Conservation (phyloP, 2,888 invertebrate genomes). For the Macrophya annulata region DNA sequence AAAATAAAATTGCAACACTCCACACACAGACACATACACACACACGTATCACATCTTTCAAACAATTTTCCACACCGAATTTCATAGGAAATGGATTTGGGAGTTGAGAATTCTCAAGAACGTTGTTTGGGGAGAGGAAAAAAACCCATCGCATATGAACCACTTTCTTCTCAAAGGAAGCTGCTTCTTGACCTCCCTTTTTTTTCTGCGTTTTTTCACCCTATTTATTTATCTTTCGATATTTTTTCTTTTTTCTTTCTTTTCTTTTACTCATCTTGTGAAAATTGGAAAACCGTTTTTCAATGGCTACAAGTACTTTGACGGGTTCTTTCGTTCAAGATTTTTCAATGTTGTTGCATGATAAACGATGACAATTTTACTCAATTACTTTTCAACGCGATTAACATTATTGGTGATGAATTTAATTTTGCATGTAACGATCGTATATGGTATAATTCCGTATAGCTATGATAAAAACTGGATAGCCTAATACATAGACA, state of each 20-base stretch:
- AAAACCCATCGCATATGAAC: background rate
- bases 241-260: background rate
- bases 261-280: background rate
- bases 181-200: background rate
- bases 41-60: background rate
- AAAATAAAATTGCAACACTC: background rate
- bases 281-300: background rate
- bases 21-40: background rate
- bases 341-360: background rate
- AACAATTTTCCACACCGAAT: background rate
- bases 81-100: background rate
- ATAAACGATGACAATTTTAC: background rate
- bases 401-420: no score
- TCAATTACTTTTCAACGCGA: background rate
- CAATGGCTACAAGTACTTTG: background rate
- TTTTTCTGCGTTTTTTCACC: background rate
- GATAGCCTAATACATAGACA: no score
- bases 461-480: no score
- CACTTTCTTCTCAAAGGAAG: background rate
- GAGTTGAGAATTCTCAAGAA: conserved; percentile 25
- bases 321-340: background rate
- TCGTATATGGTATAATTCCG: no score
- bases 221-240: background rate
- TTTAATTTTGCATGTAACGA: no score
- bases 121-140: background rate